These are phyloP conservation scores for Globia sparganii DNA, from an alignment of 2,888 invertebrate genomes.

Conservation along the genomic window DNA sequence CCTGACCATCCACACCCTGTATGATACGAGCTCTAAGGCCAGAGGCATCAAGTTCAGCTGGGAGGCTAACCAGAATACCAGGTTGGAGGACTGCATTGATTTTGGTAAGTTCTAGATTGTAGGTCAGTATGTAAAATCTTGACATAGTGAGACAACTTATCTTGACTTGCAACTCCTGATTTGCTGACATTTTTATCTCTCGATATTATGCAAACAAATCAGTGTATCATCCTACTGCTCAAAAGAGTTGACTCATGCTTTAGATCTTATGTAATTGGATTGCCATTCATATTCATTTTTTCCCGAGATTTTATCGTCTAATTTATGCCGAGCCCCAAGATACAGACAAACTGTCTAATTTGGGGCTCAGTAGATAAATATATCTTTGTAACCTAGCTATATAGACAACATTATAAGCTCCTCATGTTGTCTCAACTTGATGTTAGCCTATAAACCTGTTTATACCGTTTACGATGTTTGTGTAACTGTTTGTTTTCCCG, in stretches of 20 bases:
- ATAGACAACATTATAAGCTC: not conserved
- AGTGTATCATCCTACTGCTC: constrained; percentile 12
- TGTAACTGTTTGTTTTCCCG: too few relatives aligned
- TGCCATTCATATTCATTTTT: not conserved
- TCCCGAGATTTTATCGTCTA: not conserved
- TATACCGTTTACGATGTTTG: too few relatives aligned
- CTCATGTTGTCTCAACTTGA: not conserved
- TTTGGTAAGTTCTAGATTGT: constrained; percentile 76
- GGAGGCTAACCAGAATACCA: constrained; percentile 74
- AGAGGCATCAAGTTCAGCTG: constrained; percentile 83
- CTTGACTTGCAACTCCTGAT: constrained; percentile 9
- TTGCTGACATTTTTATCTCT: constrained; percentile 24
- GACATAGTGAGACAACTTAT: constrained; percentile 26
- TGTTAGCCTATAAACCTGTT: not conserved
- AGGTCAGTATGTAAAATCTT: constrained; percentile 26
- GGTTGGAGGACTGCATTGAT: constrained; percentile 88
- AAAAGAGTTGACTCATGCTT: not conserved
- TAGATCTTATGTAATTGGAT: not conserved
- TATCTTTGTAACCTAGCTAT: not conserved
- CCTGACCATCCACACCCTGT: constrained; percentile 78
- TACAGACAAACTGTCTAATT: not conserved
- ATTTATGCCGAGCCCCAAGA: not conserved
- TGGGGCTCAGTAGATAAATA: not conserved
- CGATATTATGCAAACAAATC: constrained; percentile 4
- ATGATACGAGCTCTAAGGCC: constrained; percentile 73